Conservation (phyloP, 2,888 invertebrate species). For the Microchrysa polita region DNA sequence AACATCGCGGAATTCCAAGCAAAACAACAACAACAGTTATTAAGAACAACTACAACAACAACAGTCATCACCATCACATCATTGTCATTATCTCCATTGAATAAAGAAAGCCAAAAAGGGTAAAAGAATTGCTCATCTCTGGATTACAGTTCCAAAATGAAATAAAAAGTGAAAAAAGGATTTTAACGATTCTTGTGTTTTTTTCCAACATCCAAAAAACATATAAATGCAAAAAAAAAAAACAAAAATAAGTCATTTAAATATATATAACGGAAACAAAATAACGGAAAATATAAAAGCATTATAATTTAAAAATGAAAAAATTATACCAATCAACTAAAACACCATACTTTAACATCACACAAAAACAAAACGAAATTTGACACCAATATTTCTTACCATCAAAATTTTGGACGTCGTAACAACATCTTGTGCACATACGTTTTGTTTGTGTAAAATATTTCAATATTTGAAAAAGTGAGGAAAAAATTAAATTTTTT, state of each 20-base stretch:
- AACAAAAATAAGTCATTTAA: neutral
- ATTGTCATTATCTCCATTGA: conserved; percentile 48
- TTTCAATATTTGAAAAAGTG: conserved; percentile 32
- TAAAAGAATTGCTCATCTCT: conserved; percentile 41
- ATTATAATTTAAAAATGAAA: neutral
- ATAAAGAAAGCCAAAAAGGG: conserved; percentile 14
- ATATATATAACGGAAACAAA: too few relatives aligned
- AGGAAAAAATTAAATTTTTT: conserved; percentile 34
- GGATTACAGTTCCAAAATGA: conserved; percentile 43
- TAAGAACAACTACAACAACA: conserved; percentile 1
- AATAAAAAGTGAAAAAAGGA: conserved; percentile 45
- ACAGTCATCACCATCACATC: conserved; percentile 35
- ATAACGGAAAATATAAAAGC: neutral
- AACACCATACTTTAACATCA: neutral
- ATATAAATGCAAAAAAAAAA: neutral
- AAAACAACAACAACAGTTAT: neutral
- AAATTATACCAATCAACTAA: conserved; percentile 15
- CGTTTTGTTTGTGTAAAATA: conserved; percentile 27
- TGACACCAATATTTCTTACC: neutral
- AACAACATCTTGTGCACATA: neutral
- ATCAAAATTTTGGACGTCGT: neutral
- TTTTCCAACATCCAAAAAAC: conserved; percentile 22
- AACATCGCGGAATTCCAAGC: neutral
- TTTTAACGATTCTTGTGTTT: conserved; percentile 44
- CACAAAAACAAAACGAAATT: neutral